Base-by-base conservation (phyloP, 2,797 vertebrate species). In the Netta rufina region DNA sequence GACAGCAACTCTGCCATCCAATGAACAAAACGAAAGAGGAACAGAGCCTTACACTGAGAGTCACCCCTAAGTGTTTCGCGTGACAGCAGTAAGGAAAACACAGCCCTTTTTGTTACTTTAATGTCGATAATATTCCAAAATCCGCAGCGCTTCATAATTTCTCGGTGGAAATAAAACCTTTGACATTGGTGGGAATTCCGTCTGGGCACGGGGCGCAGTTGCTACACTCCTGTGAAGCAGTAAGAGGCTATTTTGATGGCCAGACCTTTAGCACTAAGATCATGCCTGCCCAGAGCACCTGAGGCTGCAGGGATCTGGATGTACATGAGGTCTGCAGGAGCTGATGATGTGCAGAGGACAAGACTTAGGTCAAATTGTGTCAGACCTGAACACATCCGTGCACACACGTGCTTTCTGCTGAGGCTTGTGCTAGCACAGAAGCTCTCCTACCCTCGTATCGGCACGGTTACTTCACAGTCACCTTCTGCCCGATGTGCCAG, bases 101-200 rank as follows among this genome's bases (percentile, higher is more conserved):
- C 45, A 87, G 72, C 58, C 91, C 90, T 36, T 36, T 36, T 36
- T 36, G 36, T 36, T 36, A 36, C 36, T 36, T 92, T 89, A 95
- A 70, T 49, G 93, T 94, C 89, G 91, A 95, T 90, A 95, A 90
- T 84, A 90, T 90, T 95, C 93, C 80, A 96, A 95, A 93, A 95
- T 90, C 90, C 38, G 49, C 83, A 88, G 84, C 0, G 2, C 84
- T 87, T 71, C 77, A 61, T 77, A 41, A 74, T 94, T 97, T 86
- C 91, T 92, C 91, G 51, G 60, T 76, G 88, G 89, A 96, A 96
- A 95, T 75, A 65, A 91, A 95, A 95, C 85, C 81, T 92, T 92
- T 90, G 84, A 94, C 92, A 62, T 89, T 60, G 57, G 45, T 87
- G 77, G 80, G 88, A 95, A 95, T 87, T 90, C 77, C 90, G 71